Evolutionary conservation across 2,797 vertebrate genomes (phyloP).

Genomic region (Selene dorsalis): DNA sequence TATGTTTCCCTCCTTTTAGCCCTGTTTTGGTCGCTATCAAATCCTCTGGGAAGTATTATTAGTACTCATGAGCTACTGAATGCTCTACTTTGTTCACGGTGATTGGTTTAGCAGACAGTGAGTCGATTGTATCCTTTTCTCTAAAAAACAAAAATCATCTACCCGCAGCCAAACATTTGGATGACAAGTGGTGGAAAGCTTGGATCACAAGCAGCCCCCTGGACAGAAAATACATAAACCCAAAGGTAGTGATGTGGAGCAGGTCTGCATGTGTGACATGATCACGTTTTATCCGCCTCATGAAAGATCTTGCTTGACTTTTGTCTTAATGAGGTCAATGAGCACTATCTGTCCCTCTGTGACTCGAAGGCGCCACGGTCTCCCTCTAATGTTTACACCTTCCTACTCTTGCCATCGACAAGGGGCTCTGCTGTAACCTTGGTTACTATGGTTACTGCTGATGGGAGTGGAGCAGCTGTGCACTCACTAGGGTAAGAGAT

Average conservation of each 20-base stretch:
- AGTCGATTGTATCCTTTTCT: not conserved
- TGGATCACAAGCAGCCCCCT: not conserved
- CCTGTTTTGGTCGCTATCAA: not conserved
- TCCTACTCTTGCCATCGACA: not conserved
- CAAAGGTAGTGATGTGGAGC: no score
- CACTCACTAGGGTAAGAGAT: not conserved
- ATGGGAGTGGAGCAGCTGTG: not conserved
- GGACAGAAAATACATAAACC: no score
- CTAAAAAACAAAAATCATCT: not conserved
- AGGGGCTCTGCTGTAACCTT: not conserved
- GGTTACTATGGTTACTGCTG: not conserved
- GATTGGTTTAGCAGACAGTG: not conserved
- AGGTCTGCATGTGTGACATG: not conserved
- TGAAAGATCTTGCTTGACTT: not conserved
- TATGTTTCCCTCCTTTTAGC: not conserved
- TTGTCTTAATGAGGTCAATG: not conserved
- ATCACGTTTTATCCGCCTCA: not conserved
- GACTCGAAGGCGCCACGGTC: not conserved
- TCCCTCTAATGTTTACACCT: not conserved
- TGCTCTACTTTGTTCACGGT: not conserved
- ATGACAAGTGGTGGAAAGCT: not conserved
- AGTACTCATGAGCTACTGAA: not conserved
- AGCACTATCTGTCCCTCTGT: not conserved
- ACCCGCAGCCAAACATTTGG: no score
- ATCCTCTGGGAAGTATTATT: not conserved